These are phyloP conservation scores for Zoanthus solanderi DNA, from an alignment of 92 coral and sea anemone genomes.

Conservation along the genomic window DNA sequence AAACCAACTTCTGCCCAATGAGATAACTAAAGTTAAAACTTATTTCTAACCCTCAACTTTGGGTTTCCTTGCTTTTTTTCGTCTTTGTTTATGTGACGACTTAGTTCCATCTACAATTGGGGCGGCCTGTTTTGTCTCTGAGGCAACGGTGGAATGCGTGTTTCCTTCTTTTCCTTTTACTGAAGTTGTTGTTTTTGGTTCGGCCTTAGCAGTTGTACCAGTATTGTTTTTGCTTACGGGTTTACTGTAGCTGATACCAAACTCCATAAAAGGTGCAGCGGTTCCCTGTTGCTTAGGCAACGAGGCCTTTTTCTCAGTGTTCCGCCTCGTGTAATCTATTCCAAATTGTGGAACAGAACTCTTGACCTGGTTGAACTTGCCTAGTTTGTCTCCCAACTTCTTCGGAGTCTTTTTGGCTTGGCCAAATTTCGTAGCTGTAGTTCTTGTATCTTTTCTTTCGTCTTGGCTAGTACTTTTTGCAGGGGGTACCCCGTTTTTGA, in stretches of 20 bases:
- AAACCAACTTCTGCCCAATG: not conserved
- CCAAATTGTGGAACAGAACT: constrained; percentile 25
- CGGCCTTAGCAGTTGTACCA: constrained; percentile 5
- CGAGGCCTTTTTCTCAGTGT: constrained; percentile 25
- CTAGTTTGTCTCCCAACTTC: constrained; percentile 36
- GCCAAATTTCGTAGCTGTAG: constrained; percentile 12
- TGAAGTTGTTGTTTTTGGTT: not conserved
- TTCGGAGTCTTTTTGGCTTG: constrained; percentile 40
- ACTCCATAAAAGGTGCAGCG: constrained; percentile 36
- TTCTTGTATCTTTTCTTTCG: not conserved
- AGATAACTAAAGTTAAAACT: not conserved
- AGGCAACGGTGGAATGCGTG: not conserved
- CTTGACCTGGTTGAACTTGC: constrained; percentile 15
- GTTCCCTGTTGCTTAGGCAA: constrained; percentile 13
- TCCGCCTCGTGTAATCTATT: constrained; percentile 25
- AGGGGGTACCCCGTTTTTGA: not conserved
- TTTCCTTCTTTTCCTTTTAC: not conserved
- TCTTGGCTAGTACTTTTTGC: constrained; percentile 1
- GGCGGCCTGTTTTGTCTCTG: not conserved
- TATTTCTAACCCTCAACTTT: constrained; percentile 29
- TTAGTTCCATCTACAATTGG: constrained; percentile 13
- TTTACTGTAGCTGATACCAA: constrained; percentile 36
- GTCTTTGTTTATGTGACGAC: constrained; percentile 7
- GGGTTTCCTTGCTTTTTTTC: constrained; percentile 15
- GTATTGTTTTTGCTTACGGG: not conserved